Evolutionary conservation across 2,797 vertebrate genomes (phyloP).

Genomic region (Leptoclinus maculatus): DNA sequence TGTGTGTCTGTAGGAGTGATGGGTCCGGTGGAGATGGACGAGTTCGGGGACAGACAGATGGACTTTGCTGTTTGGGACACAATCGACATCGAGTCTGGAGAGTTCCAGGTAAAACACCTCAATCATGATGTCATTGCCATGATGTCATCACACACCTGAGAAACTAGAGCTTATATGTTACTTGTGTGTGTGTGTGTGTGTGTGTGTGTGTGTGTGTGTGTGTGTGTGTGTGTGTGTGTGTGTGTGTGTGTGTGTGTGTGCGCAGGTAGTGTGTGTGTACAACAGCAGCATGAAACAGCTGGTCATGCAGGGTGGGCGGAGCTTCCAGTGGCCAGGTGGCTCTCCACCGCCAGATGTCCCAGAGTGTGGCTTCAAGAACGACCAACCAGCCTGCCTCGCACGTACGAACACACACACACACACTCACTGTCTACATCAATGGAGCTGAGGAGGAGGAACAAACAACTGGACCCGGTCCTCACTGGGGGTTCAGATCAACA

Average conservation of each 20-base stretch:
- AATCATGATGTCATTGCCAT: neutral
- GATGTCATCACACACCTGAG: neutral
- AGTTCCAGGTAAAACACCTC: conserved; percentile 87
- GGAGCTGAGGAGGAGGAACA: too few species aligned
- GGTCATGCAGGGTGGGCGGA: conserved; percentile 75
- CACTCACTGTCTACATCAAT: too few species aligned
- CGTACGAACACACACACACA: conserved; percentile 71
- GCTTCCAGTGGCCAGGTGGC: conserved; percentile 88
- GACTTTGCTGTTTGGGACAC: conserved; percentile 95
- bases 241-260: conserved; percentile 75
- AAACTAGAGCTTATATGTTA: neutral
- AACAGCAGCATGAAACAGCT: conserved; percentile 87
- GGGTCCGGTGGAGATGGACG: conserved; percentile 88
- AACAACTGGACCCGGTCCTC: too few species aligned
- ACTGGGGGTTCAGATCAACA: too few species aligned
- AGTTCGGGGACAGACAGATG: conserved; percentile 89
- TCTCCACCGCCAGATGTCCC: conserved; percentile 86
- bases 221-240: conserved; percentile 75
- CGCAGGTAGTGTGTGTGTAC: conserved; percentile 88
- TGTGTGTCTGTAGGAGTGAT: conserved; percentile 84
- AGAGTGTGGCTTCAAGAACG: conserved; percentile 89
- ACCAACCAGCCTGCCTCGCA: conserved; percentile 84
- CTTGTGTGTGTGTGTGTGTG: conserved; percentile 53
- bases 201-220: conserved; percentile 79
- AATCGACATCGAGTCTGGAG: conserved; percentile 76